Evolutionary conservation across 2,888 invertebrate species (phyloP).

Genomic region (Chrysotoxum bicinctum): DNA sequence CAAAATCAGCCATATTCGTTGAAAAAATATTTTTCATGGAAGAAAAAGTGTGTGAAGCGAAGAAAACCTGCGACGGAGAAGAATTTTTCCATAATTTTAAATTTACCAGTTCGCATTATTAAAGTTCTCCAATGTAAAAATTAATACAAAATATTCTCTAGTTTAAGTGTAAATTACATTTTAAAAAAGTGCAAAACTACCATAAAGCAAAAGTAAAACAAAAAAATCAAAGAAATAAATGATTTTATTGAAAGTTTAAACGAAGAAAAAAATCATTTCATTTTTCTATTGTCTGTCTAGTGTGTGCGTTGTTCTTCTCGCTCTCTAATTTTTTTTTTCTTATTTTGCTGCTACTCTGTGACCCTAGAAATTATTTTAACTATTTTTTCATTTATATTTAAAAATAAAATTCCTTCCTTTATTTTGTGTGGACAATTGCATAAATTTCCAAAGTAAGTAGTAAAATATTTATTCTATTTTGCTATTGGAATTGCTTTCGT

Average conservation of each 20-base stretch:
- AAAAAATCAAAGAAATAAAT: slow-evolving; percentile 18
- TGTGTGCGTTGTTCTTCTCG: slow-evolving; percentile 65
- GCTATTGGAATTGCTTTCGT: slow-evolving; percentile 59
- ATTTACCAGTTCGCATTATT: slow-evolving; percentile 67
- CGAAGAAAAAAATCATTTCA: slow-evolving; percentile 38
- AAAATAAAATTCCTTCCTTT: background rate
- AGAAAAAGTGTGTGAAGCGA: slow-evolving; percentile 68
- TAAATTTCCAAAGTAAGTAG: slow-evolving; percentile 5
- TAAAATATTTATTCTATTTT: slow-evolving; percentile 45
- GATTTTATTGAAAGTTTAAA: slow-evolving; percentile 50
- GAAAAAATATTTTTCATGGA: slow-evolving; percentile 67
- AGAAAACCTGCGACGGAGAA: slow-evolving; percentile 70
- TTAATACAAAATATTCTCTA: slow-evolving; percentile 57
- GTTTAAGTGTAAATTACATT: slow-evolving; percentile 67
- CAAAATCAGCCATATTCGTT: slow-evolving; percentile 68
- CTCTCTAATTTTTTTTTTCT: slow-evolving; percentile 34
- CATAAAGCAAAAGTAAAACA: slow-evolving; percentile 28
- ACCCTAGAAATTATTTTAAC: slow-evolving; percentile 34
- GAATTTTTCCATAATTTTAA: slow-evolving; percentile 66
- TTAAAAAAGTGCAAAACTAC: slow-evolving; percentile 63
- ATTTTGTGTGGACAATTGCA: slow-evolving; percentile 8
- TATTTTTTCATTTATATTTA: slow-evolving; percentile 3
- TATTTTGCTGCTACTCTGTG: slow-evolving; percentile 47
- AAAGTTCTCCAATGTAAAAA: slow-evolving; percentile 70
- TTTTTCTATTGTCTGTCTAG: slow-evolving; percentile 47